Evolutionary conservation across 2,797 vertebrate species (phyloP).

Genomic region (Heterohyrax brucei): DNA sequence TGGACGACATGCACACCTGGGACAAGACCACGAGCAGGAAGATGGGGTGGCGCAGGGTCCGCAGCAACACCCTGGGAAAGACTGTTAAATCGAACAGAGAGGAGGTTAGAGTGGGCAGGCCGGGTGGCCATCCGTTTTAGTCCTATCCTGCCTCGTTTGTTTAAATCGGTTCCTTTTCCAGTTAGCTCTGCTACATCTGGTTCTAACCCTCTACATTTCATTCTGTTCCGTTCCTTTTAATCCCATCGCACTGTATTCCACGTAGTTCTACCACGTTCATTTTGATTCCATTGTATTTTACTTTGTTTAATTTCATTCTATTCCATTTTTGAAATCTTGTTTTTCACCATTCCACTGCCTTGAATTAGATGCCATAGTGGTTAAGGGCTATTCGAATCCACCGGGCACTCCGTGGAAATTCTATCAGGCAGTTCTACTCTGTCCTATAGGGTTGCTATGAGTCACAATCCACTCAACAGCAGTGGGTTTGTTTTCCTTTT

Average conservation of each 20-base stretch:
- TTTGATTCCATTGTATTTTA: not conserved
- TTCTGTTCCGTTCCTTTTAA: not conserved
- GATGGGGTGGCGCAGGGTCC: conserved; percentile 93
- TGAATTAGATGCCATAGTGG: not conserved
- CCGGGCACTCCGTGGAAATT: too few species aligned
- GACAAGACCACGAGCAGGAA: conserved; percentile 96
- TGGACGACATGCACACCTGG: conserved; percentile 94
- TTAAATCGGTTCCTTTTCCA: not conserved
- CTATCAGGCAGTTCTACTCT: too few species aligned
- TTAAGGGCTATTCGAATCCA: too few species aligned
- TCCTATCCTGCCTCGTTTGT: not conserved
- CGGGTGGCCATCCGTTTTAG: fast-evolving
- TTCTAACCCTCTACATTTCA: not conserved
- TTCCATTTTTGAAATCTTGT: conserved; percentile 10
- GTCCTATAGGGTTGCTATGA: too few species aligned
- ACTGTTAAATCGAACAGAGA: conserved; percentile 88
- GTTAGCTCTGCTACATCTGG: too few species aligned
- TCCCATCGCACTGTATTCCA: not conserved
- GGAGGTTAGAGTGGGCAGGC: not conserved
- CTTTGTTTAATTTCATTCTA: not conserved
- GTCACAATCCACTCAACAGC: too few species aligned
- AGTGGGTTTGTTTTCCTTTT: too few species aligned
- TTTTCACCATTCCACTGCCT: not conserved
- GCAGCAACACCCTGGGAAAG: conserved; percentile 93
- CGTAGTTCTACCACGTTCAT: not conserved